These are phyloP conservation scores for Agrilus planipennis DNA, from an alignment of 1,140 invertebrate species.

Conservation along the genomic window DNA sequence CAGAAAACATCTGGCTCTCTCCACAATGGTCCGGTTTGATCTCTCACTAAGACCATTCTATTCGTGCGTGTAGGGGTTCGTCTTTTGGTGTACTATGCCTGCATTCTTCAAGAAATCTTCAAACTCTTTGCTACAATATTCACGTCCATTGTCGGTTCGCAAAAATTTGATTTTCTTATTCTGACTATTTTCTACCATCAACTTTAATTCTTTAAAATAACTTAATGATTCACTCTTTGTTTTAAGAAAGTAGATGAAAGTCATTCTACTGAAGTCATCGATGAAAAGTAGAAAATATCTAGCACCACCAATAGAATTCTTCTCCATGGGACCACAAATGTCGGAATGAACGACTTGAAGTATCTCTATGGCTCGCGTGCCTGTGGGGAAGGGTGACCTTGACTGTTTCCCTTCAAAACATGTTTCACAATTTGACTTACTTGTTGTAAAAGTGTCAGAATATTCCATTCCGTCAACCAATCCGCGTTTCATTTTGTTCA, in stretches of 20 bases:
- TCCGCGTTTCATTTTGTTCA: conserved; percentile 13
- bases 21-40: conserved; percentile 31
- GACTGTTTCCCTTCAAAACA: too few relatives aligned
- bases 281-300: too few relatives aligned
- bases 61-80: conserved; percentile 28
- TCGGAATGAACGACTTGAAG: too few relatives aligned
- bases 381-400: too few relatives aligned
- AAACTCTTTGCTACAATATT: conserved; percentile 21
- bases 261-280: too few relatives aligned
- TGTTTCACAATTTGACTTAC: too few relatives aligned
- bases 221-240: conserved; percentile 20
- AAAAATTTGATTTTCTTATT: conserved; percentile 25
- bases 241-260: too few relatives aligned
- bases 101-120: conserved; percentile 17
- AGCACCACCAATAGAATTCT: too few relatives aligned
- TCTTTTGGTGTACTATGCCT: conserved; percentile 22
- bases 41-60: conserved; percentile 36
- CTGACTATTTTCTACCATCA: conserved; percentile 21
- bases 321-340: too few relatives aligned
- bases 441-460: too few relatives aligned
- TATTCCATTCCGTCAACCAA: too few relatives aligned
- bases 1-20: conserved; percentile 31
- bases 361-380: too few relatives aligned
- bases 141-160: conserved; percentile 16
- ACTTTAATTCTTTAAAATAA: conserved; percentile 20